Evolutionary conservation across 2,888 invertebrate genomes (phyloP).

Genomic region (Stegana nigrithorax): DNA sequence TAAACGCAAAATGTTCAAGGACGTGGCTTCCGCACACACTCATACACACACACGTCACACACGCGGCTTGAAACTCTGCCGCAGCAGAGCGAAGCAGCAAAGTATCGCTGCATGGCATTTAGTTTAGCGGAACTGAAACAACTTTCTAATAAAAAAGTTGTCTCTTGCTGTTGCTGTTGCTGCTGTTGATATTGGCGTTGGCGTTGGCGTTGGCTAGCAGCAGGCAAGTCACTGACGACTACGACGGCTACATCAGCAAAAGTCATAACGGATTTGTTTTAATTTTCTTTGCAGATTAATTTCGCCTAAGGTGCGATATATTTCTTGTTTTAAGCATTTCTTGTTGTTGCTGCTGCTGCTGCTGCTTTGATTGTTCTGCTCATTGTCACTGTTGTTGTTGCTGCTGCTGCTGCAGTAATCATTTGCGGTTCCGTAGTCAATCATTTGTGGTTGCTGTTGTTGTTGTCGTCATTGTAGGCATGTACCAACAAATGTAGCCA

Average conservation of each 20-base stretch:
- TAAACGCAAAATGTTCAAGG: neutral
- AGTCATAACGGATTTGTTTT: neutral
- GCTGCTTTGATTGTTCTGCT: no score
- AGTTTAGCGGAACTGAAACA: constrained; percentile 22
- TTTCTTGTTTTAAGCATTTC: neutral
- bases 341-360: neutral
- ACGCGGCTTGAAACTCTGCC: neutral
- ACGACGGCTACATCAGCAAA: no score
- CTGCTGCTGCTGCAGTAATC: neutral
- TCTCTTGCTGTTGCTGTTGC: neutral
- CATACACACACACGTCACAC: neutral
- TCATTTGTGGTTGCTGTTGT: neutral
- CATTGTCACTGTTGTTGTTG: no score
- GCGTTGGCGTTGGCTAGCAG: neutral
- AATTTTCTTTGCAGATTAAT: neutral
- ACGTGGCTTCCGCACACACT: no score
- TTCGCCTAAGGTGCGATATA: neutral
- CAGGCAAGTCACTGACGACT: no score
- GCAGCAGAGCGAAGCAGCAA: neutral
- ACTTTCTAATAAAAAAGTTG: constrained; percentile 55
- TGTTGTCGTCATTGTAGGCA: neutral
- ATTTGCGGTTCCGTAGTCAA: neutral
- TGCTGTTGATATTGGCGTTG: neutral
- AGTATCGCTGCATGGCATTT: neutral
- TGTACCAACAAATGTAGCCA: no score